Evolutionary conservation across 2,797 vertebrate genomes (phyloP), one percentile per base, ranked within the genome.

Genomic region (Bucorvus abyssinicus): DNA sequence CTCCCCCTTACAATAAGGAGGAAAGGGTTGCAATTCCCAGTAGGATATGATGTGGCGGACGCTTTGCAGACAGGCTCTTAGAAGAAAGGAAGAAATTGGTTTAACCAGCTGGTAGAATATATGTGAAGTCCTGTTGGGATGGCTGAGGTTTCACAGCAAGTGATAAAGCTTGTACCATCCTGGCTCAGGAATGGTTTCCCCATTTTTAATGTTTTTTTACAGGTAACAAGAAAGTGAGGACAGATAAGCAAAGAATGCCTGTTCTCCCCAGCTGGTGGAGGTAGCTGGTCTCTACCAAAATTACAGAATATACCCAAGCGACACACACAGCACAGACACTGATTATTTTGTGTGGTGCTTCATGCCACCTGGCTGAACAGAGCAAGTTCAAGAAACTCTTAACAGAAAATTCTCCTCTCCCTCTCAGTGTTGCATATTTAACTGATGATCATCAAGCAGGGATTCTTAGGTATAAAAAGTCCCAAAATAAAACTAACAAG

Each of bases 361-460:
- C 22, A 86, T 74, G 50, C 17, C 53, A 64, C 53, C 23, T 50
- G 57, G 52, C 44, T 47, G 32, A 92, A 53, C 3, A 45, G 44
- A 81, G 6, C 12, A 65, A 44, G 21, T 6, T 78, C 50, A 78
- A 45, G 7, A 47, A 84, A 12, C 20, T 36, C 11, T 45, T 42
- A 2, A 22, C 2, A 3, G n/a, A 65, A 92, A 70, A 59, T 44
- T 36, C 27, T 67, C 34, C 26, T 8, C 4, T 57, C 32, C 7
- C 63, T 78, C 44, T 73, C 49, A 27, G n/a, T 14, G 10, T 2
- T 49, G 11, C 18, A 0, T 40, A 68, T 69, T 84, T 65, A 91
- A 91, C 0, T 0, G 57, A 55, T 2, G 2, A 57, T 32, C 60
- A 71, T 12, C 19, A 59, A 70, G 26, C 36, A 83, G 22, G 5